phyloP scores from a whole-genome alignment of 2,113 vertebrate species.

The Sapayoa aenigma region DNA sequence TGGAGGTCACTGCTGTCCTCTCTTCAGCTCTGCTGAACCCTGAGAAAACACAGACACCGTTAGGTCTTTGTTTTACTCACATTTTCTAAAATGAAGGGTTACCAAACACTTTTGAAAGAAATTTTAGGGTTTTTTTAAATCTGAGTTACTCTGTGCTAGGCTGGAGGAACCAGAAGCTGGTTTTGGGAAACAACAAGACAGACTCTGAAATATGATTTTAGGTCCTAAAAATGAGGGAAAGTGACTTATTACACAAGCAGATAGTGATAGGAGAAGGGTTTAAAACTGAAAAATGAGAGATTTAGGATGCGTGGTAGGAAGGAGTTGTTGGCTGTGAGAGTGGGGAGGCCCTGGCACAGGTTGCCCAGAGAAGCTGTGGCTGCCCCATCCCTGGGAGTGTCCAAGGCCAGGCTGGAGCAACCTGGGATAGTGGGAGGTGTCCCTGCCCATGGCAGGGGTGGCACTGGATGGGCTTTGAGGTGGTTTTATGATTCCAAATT shows the following conservation, averaged over 20 bases:
- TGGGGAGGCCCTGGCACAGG: neutral
- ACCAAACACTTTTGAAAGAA: neutral
- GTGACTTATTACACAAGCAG: neutral
- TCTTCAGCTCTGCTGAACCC: neutral
- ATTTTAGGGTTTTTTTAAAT: neutral
- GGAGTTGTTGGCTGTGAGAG: neutral
- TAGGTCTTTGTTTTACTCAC: neutral
- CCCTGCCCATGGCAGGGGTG: too few species aligned
- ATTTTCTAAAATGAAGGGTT: neutral
- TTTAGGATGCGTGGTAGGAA: neutral
- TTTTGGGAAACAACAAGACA: neutral
- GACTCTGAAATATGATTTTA: neutral
- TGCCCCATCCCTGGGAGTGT: too few species aligned
- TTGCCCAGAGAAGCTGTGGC: neutral
- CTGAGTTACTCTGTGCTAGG: neutral
- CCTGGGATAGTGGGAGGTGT: too few species aligned
- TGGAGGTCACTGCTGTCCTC: neutral
- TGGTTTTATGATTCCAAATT: neutral
- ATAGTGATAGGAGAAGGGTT: neutral
- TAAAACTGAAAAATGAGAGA: neutral
- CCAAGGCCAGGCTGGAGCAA: too few species aligned
- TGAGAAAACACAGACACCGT: rapidly evolving
- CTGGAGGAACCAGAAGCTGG: neutral
- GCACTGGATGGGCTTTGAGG: too few species aligned
- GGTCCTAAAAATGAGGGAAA: neutral